Evolutionary conservation across 2,888 invertebrate genomes (phyloP), one percentile per base, ranked within the genome.

Genomic region (Syrista parreyssii): DNA sequence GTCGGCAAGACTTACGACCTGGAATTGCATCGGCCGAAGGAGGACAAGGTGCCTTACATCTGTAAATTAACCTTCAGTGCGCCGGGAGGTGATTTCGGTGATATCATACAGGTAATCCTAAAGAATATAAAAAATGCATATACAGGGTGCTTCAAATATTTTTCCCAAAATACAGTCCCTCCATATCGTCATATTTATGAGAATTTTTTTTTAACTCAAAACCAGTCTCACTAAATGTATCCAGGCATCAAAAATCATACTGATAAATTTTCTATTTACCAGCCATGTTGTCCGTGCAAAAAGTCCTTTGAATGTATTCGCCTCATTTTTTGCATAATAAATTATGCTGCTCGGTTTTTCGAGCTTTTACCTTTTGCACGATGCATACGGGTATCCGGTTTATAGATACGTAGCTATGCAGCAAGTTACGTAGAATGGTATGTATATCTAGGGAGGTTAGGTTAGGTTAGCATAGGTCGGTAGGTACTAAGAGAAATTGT

Each of bases 1-100:
- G 95, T 97, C 77, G 97, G 97, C 11, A 95, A 96, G 86, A 97
- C 97, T 1, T 97, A 98, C 91, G 95, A 96, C 86, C 89, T 98
- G 92, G 97, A 97, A 89, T 93, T 97, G 76, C 97, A 97, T 91
- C 94, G 97, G 80, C 97, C 97, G 33, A 95, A 96, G 85, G 96
- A 96, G 92, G 96, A 97, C 89, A 94, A 96, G 88, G 95, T 97
- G 86, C 97, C 97, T 32, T 98, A 97, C 92, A 94, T 97, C 84
- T 98, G 98, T 92, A 94, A 96, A 84, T 94, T 98, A 83, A 97
- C 97, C 79, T 97, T 98, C 90, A 96, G 95, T 30, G 97, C 98
- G 35, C 95, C 95, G 75, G 97, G 97, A 11, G 96, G 95, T 9
- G 93, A 95, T 83, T 95, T 95, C 86, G 97, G 97, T n/a, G 97